Evolutionary conservation across 2,797 vertebrate genomes (phyloP).

Genomic region (Alca torda): DNA sequence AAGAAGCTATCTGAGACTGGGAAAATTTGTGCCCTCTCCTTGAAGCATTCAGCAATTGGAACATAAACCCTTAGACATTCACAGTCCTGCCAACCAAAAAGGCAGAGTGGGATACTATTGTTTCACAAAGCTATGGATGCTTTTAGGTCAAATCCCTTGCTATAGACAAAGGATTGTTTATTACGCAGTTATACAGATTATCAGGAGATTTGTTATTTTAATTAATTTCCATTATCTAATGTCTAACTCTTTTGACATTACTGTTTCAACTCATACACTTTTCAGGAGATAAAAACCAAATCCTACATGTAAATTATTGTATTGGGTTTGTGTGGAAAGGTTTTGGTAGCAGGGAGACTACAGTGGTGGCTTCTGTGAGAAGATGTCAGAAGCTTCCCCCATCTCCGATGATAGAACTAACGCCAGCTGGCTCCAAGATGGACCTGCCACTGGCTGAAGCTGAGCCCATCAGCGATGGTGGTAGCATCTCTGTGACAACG

Average conservation of each 20-base stretch:
- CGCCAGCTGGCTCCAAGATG: accelerated
- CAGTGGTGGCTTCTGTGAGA: background rate
- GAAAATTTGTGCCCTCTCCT: background rate
- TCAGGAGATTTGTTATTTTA: background rate
- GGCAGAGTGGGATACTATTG: background rate
- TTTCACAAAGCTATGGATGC: background rate
- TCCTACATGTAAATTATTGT: background rate
- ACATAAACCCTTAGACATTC: background rate
- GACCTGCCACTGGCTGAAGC: accelerated
- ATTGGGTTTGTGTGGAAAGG: background rate
- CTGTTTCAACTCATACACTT: background rate
- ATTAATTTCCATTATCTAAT: background rate
- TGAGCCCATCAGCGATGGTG: accelerated
- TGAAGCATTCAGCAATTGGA: background rate
- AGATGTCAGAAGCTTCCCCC: background rate
- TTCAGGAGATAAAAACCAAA: background rate
- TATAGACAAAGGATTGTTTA: background rate
- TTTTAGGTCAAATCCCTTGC: background rate
- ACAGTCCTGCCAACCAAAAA: background rate
- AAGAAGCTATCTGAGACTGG: background rate
- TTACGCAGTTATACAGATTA: background rate
- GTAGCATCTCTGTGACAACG: accelerated
- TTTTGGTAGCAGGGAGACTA: background rate
- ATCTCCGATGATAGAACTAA: accelerated
- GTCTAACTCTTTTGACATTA: background rate